These are phyloP conservation scores for Philonicus albiceps DNA, from an alignment of 2,888 invertebrate species.

Conservation along the genomic window DNA sequence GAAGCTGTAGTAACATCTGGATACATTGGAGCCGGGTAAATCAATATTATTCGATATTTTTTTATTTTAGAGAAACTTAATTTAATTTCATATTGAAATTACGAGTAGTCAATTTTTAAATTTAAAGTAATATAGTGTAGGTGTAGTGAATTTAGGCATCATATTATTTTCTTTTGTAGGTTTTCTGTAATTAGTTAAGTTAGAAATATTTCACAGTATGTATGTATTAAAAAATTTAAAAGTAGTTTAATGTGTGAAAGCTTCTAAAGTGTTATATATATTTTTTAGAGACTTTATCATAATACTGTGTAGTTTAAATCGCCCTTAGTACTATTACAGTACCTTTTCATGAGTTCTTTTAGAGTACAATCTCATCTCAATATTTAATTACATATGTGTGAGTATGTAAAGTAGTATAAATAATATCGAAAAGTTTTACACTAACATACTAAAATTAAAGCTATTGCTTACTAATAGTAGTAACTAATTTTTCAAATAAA, in stretches of 20 bases:
- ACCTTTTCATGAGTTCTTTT: not conserved
- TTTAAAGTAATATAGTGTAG: not conserved
- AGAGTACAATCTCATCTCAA: not conserved
- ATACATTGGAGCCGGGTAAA: slow-evolving; percentile 88
- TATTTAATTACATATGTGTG: not conserved
- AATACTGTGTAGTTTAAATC: not conserved
- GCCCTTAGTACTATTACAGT: not conserved
- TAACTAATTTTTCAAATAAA: slow-evolving; percentile 39
- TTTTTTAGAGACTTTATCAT: not conserved
- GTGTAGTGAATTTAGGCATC: not conserved
- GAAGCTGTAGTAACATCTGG: slow-evolving; percentile 93
- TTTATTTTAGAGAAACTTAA: too few relatives aligned
- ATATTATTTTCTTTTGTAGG: too few relatives aligned
- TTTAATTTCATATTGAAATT: not conserved
- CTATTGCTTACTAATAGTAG: slow-evolving; percentile 33
- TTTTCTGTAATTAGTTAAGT: too few relatives aligned
- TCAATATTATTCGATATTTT: too few relatives aligned
- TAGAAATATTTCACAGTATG: too few relatives aligned
- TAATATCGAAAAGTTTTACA: not conserved
- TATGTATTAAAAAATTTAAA: too few relatives aligned
- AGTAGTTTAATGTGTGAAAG: too few relatives aligned
- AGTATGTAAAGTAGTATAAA: not conserved
- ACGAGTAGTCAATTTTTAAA: not conserved
- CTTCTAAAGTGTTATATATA: not conserved
- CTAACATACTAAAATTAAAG: not conserved